phyloP scores from a whole-genome alignment of 2,113 vertebrate genomes.

The Scartelaos histophorus region DNA sequence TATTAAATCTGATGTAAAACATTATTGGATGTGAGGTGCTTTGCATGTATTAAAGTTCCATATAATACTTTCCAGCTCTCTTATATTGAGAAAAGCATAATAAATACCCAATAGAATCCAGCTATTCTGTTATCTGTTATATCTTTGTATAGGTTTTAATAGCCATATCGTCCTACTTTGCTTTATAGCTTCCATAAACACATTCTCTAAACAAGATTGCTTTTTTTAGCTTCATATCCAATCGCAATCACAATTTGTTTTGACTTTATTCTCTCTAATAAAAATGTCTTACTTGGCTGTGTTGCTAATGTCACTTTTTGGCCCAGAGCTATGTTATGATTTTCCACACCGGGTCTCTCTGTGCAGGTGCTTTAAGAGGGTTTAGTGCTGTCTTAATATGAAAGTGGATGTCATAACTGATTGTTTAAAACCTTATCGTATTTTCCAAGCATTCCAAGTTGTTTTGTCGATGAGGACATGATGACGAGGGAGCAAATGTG shows the following conservation, averaged over 20 bases:
- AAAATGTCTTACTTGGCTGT: neutral
- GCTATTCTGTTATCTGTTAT: neutral
- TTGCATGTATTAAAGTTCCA: neutral
- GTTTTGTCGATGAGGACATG: neutral
- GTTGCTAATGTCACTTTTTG: slow-evolving; percentile 10
- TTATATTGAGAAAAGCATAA: neutral
- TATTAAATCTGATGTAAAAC: no score
- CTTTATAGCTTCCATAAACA: neutral
- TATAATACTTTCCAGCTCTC: neutral
- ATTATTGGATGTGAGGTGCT: neutral
- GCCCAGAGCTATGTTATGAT: slow-evolving; percentile 4
- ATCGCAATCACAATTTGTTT: slow-evolving; percentile 7
- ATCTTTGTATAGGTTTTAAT: neutral
- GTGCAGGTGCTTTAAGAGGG: neutral
- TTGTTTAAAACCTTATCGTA: neutral
- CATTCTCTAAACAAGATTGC: neutral
- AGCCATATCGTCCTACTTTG: neutral
- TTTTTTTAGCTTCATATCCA: neutral
- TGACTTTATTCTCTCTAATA: slow-evolving; percentile 30
- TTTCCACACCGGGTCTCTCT: neutral
- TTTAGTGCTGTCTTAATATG: slow-evolving; percentile 13
- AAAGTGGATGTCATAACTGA: slow-evolving; percentile 16
- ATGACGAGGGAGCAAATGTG: neutral
- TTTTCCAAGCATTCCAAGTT: neutral
- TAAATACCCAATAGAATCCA: neutral